Evolutionary conservation across 2,113 vertebrate genomes (phyloP).

Genomic region (Platichthys flesus): DNA sequence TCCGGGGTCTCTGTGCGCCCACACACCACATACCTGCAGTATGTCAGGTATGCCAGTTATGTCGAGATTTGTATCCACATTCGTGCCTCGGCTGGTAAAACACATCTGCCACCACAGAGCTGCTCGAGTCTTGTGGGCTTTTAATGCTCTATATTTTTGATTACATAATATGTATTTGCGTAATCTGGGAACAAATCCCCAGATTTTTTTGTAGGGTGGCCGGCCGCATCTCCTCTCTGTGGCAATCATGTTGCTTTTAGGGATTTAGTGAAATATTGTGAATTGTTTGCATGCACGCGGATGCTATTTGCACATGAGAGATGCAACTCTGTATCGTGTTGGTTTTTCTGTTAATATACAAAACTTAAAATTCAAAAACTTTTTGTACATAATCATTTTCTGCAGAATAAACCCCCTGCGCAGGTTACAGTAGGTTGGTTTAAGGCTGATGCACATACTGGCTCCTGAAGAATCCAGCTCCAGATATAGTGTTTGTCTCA

Average conservation of each 20-base stretch:
- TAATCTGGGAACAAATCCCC: conserved; percentile 64
- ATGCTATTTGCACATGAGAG: neutral
- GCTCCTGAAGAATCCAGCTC: neutral
- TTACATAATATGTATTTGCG: conserved; percentile 52
- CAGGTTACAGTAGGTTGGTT: too few relatives aligned
- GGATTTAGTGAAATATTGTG: conserved; percentile 11
- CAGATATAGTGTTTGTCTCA: neutral
- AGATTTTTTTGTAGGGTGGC: conserved; percentile 46
- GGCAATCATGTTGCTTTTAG: neutral
- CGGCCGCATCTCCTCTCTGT: conserved; percentile 27
- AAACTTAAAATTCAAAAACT: too few relatives aligned
- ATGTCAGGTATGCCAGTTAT: conserved; percentile 67
- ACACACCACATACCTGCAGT: conserved; percentile 34
- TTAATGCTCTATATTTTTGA: conserved; percentile 21
- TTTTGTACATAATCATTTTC: too few relatives aligned
- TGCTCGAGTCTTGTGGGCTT: conserved; percentile 26
- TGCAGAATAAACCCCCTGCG: too few relatives aligned
- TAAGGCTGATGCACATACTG: neutral
- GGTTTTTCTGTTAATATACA: neutral
- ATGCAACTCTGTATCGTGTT: neutral
- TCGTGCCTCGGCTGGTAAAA: conserved; percentile 43
- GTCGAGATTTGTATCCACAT: conserved; percentile 57
- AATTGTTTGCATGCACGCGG: neutral
- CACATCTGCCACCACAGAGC: neutral
- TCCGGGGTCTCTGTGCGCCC: conserved; percentile 4